Base-by-base conservation (phyloP, 2,888 invertebrate species). In the Saturnia pavonia region DNA sequence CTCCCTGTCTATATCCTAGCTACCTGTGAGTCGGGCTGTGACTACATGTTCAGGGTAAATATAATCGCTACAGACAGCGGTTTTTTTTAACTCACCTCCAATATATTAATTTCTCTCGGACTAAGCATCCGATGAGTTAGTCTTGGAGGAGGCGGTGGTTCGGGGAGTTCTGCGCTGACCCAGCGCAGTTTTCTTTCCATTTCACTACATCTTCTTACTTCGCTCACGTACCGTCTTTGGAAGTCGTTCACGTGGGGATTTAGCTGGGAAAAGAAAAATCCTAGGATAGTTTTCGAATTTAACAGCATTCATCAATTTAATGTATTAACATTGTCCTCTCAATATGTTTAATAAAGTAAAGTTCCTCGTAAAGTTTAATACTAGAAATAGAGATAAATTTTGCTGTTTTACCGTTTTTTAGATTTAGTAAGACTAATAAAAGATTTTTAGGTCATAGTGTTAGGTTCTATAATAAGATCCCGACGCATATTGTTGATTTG, bases 231-330 rank as follows among this genome's bases (percentile, higher is more conserved):
- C 0, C 91, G 90, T 0, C 94, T 85, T 72, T 93, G 93, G 85
- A 94, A 94, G 81, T 93, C 93, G 74, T 93, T 93, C 72, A 94
- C 91, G 81, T 91, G 91, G 0, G 93, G 93, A 73, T 94, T 94
- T 68, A 93, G 76, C 94, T 94, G 89, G 1, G 40, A 48, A 45
- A 63, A 68, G n/a, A 67, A 42, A 16, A 14, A 25, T 27, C n/a
- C n/a, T 7, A 40, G 12, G 34, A 14, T 12, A 25, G 9, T 11
- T 54, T 54, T n/a, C 9, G n/a, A 54, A 54, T 54, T 22, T 7
- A 6, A 54, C 22, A n/a, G 22, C 9, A n/a, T 54, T 54, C 22
- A 48, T 4, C 2, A 43, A 12, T 8, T 43, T 12, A 43, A 6
- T 43, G 1, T 43, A 1, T 7, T 6, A 19, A 48, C n/a, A n/a